phyloP scores from a whole-genome alignment of 2,888 invertebrate genomes.

The Drosophila siamana region DNA sequence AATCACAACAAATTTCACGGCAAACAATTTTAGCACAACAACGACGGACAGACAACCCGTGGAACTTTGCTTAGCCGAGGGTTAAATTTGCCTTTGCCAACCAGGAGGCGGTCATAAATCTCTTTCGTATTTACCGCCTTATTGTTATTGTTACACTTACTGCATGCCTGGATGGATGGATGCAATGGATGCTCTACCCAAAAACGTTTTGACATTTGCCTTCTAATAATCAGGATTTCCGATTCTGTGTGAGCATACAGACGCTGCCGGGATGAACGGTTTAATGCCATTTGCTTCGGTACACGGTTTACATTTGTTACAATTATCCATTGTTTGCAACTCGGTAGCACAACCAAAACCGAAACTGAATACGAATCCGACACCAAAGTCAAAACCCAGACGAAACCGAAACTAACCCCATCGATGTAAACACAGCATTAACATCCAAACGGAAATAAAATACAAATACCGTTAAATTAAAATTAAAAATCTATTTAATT shows the following conservation, averaged over 20 bases:
- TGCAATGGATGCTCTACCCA: constrained; percentile 55
- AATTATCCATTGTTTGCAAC: constrained; percentile 71
- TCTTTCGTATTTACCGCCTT: constrained; percentile 63
- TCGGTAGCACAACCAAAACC: constrained; percentile 43
- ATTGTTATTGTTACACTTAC: constrained; percentile 60
- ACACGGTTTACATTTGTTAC: constrained; percentile 77
- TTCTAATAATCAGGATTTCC: constrained; percentile 77
- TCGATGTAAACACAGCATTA: constrained; percentile 49
- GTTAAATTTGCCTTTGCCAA: constrained; percentile 45
- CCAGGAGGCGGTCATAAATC: constrained; percentile 63
- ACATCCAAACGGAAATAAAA: constrained; percentile 25
- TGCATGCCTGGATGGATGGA: constrained; percentile 12
- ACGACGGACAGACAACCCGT: constrained; percentile 25
- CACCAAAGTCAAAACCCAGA: constrained; percentile 3
- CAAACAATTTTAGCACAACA: constrained; percentile 69
- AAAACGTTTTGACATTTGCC: constrained; percentile 75
- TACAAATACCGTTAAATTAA: constrained; percentile 46
- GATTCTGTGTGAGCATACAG: constrained; percentile 52
- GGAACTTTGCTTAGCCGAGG: constrained; percentile 44
- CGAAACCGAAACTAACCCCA: constrained; percentile 56
- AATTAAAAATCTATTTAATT: constrained; percentile 46
- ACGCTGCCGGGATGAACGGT: constrained; percentile 65
- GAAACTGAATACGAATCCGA: background rate
- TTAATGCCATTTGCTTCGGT: constrained; percentile 74
- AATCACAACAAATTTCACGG: constrained; percentile 81